Conservation (phyloP, 2,113 vertebrate species). For the Sinocyclocheilus anophthalmus region DNA sequence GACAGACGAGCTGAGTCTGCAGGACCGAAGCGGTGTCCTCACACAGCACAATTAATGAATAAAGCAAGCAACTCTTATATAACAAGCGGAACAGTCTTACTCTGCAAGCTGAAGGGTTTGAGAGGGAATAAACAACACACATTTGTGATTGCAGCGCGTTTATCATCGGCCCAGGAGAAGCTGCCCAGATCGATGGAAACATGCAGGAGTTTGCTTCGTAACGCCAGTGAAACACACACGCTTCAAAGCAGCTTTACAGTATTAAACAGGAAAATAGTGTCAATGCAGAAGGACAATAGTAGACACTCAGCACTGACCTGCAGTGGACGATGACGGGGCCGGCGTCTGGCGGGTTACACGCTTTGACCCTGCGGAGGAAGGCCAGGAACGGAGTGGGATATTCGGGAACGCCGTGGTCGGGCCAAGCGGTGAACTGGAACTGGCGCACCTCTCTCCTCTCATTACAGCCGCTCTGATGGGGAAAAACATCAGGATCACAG, state of each 20-base stretch:
- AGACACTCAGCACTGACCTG: too few relatives aligned
- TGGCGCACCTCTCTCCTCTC: constrained; percentile 96
- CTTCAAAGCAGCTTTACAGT: too few relatives aligned
- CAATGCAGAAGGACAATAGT: too few relatives aligned
- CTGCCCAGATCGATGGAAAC: background rate
- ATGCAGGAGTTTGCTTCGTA: background rate
- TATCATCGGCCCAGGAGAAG: background rate
- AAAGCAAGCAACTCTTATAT: background rate
- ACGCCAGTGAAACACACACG: background rate
- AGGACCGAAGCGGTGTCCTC: background rate
- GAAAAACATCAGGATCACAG: background rate
- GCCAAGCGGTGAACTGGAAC: constrained; percentile 98
- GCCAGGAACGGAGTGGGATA: constrained; percentile 97
- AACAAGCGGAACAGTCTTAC: too few relatives aligned
- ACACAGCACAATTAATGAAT: background rate
- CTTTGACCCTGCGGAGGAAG: constrained; percentile 93
- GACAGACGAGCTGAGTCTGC: background rate
- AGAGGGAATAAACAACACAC: background rate
- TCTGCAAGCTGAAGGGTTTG: too few relatives aligned
- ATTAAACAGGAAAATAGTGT: too few relatives aligned
- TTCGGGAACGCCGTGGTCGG: constrained; percentile 94
- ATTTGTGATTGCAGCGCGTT: too few relatives aligned
- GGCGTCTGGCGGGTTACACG: constrained; percentile 93
- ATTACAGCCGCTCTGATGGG: constrained; percentile 85
- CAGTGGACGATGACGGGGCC: constrained; percentile 89